phyloP scores from a whole-genome alignment of 2,888 invertebrate species.

The Rotaria sp. region DNA sequence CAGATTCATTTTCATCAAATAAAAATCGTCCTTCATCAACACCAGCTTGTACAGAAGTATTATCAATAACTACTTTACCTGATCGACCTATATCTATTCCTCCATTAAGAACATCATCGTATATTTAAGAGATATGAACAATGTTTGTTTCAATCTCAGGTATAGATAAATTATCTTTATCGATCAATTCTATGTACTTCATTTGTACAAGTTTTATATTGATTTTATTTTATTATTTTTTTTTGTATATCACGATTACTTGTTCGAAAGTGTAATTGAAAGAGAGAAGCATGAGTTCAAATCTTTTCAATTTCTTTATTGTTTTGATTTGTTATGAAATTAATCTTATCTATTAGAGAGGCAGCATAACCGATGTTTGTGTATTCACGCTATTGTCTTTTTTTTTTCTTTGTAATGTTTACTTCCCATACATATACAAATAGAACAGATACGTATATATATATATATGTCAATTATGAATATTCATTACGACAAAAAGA shows the following conservation, averaged over 20 bases:
- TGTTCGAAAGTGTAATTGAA: not conserved
- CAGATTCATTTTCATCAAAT: not conserved
- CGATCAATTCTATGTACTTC: not conserved
- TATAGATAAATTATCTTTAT: not conserved
- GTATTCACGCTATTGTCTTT: too few species aligned
- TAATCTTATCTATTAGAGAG: too few species aligned
- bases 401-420: too few species aligned
- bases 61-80: not conserved
- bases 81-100: not conserved
- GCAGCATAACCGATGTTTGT: too few species aligned
- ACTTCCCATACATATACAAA: too few species aligned
- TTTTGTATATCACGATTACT: not conserved
- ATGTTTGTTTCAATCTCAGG: not conserved
- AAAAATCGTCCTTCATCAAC: not conserved
- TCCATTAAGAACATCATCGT: not conserved
- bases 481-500: too few species aligned
- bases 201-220: not conserved
- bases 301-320: too few species aligned
- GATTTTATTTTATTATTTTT: not conserved
- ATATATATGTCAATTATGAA: too few species aligned
- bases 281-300: too few species aligned
- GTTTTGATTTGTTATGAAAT: too few species aligned
- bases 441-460: too few species aligned
- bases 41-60: not conserved
- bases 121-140: not conserved